phyloP scores from a whole-genome alignment of 1,140 invertebrate species.

The Drosophila paulistorum region DNA sequence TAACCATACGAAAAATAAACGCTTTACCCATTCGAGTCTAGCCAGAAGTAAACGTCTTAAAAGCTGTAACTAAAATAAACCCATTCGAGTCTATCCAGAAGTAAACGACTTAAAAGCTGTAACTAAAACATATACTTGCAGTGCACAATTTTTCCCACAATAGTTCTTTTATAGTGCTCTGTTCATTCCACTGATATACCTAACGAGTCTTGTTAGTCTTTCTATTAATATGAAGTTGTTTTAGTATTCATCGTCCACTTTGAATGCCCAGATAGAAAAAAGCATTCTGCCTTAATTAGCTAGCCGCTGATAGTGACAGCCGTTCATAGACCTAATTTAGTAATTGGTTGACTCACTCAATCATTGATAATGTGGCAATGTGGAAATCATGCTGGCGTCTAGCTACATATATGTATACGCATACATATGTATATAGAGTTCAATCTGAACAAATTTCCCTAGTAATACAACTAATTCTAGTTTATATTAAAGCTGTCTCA shows the following conservation, averaged over 20 bases:
- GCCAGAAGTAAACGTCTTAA: too few relatives aligned
- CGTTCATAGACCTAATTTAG: neutral
- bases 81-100: too few relatives aligned
- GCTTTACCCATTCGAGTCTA: too few relatives aligned
- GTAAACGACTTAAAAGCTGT: too few relatives aligned
- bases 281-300: constrained; percentile 4
- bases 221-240: constrained; percentile 2
- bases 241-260: constrained; percentile 31
- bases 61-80: too few relatives aligned
- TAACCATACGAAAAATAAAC: too few relatives aligned
- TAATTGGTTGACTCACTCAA: constrained; percentile 24
- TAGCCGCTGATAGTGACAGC: constrained; percentile 17
- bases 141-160: neutral
- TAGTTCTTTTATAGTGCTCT: neutral
- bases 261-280: neutral
- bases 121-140: neutral
- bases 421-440: neutral
- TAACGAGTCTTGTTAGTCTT: neutral
- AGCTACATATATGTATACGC: neutral
- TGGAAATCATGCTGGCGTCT: neutral
- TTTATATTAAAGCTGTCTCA: neutral
- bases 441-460: neutral
- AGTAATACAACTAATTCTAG: constrained; percentile 3
- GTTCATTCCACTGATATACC: neutral
- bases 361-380: constrained; percentile 1